Evolutionary conservation across 2,797 vertebrate species (phyloP).

Genomic region (Halcyon chelicuti): DNA sequence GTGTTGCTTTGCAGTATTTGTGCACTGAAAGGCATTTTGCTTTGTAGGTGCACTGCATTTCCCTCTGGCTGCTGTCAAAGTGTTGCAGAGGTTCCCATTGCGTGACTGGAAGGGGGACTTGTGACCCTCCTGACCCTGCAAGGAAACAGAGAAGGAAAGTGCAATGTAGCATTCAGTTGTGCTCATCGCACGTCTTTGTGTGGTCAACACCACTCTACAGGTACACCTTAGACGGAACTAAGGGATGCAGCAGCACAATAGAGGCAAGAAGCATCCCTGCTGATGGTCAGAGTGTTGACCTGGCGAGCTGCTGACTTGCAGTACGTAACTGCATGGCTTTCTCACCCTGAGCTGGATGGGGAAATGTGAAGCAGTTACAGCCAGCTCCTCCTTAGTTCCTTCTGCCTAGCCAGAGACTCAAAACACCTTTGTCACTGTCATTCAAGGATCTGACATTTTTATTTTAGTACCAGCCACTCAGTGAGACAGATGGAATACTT

Average conservation of each 20-base stretch:
- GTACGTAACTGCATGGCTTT: background rate
- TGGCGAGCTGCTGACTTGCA: fast-evolving
- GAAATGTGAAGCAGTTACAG: background rate
- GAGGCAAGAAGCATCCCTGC: background rate
- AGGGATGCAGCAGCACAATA: background rate
- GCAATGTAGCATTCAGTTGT: background rate
- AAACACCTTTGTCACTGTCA: background rate
- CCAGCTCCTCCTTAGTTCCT: background rate
- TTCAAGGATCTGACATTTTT: background rate
- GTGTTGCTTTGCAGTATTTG: background rate
- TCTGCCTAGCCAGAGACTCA: background rate
- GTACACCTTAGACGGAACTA: fast-evolving
- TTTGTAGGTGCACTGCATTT: background rate
- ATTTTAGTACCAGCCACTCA: background rate
- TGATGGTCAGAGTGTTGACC: fast-evolving
- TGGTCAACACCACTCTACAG: background rate
- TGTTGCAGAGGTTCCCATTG: background rate
- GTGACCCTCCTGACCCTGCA: background rate
- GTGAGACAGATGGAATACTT: background rate
- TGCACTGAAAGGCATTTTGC: background rate
- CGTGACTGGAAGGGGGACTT: background rate
- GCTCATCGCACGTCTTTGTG: background rate
- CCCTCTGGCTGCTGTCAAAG: background rate
- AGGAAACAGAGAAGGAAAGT: background rate
- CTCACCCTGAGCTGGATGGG: background rate